phyloP scores from a whole-genome alignment of 2,797 vertebrate genomes.

The Bufotes viridis region DNA sequence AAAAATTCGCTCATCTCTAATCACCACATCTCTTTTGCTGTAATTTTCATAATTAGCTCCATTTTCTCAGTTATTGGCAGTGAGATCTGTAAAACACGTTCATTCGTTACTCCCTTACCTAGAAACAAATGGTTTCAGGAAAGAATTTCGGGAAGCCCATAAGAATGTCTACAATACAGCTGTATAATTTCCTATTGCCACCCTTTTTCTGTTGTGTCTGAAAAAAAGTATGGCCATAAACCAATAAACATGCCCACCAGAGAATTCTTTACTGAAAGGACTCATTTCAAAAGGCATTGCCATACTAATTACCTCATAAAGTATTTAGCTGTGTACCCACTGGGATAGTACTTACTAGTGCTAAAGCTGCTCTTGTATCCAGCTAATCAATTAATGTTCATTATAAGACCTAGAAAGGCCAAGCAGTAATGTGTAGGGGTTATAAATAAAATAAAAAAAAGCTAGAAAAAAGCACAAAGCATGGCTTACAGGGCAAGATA shows the following conservation, averaged over 20 bases:
- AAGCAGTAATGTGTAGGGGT: constrained; percentile 73
- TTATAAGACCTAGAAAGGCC: constrained; percentile 78
- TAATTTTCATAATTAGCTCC: background rate
- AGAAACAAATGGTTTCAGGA: background rate
- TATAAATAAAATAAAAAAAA: constrained; percentile 71
- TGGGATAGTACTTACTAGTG: constrained; percentile 87
- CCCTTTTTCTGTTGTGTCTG: constrained; percentile 71
- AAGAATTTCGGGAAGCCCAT: constrained; percentile 67
- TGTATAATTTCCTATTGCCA: constrained; percentile 66
- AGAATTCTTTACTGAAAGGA: constrained; percentile 83
- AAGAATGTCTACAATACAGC: constrained; percentile 66
- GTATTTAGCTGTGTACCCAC: constrained; percentile 90
- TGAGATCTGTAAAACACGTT: background rate
- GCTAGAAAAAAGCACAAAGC: constrained; percentile 68
- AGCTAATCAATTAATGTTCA: constrained; percentile 98
- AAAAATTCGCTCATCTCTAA: no score
- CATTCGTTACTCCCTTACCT: background rate
- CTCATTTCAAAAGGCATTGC: constrained; percentile 90
- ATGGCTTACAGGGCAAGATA: constrained; percentile 68
- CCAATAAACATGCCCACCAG: constrained; percentile 74
- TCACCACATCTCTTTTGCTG: background rate
- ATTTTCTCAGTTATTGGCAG: background rate
- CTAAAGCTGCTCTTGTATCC: constrained; percentile 85
- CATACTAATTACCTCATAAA: constrained; percentile 96
- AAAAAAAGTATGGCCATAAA: constrained; percentile 74